phyloP scores from a whole-genome alignment of 2,888 invertebrate species.

The Listrodromus nycthemerus region DNA sequence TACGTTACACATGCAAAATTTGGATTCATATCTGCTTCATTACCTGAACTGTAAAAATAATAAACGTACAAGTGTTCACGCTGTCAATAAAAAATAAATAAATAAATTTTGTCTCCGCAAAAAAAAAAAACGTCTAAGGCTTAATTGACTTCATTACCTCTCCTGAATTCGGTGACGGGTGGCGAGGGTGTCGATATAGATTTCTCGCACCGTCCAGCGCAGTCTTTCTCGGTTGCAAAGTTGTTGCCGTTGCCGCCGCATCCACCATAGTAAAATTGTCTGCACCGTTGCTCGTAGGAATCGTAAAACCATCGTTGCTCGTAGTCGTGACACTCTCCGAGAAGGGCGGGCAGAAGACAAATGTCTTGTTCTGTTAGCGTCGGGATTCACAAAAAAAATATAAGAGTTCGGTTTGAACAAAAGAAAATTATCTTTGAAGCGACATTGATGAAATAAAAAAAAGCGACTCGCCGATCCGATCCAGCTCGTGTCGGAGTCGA shows the following conservation, averaged over 20 bases:
- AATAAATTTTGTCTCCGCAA: no score
- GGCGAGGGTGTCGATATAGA: conserved; percentile 83
- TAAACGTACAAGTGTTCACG: no score
- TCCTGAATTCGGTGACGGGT: conserved; percentile 77
- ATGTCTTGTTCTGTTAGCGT: conserved; percentile 87
- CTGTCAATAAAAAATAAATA: no score
- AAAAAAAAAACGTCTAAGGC: neutral
- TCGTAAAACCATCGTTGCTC: conserved; percentile 93
- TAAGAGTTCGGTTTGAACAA: neutral
- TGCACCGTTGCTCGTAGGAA: conserved; percentile 90
- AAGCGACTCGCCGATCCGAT: conserved; percentile 6
- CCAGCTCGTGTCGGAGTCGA: conserved; percentile 79
- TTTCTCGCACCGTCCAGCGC: conserved; percentile 88
- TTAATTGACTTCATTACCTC: conserved; percentile 75
- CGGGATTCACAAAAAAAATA: neutral
- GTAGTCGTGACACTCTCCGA: conserved; percentile 92
- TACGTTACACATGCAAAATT: no score
- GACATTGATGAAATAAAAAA: neutral
- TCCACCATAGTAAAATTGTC: conserved; percentile 95
- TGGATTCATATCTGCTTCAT: no score
- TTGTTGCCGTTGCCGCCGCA: conserved; percentile 97
- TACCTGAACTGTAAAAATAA: no score
- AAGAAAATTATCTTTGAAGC: neutral
- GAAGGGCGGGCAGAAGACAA: conserved; percentile 91
- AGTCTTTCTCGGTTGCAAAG: conserved; percentile 89